Evolutionary conservation across 1,140 invertebrate species (phyloP), one percentile per base, ranked within the genome.

Genomic region (Aphelinus atriplicis): DNA sequence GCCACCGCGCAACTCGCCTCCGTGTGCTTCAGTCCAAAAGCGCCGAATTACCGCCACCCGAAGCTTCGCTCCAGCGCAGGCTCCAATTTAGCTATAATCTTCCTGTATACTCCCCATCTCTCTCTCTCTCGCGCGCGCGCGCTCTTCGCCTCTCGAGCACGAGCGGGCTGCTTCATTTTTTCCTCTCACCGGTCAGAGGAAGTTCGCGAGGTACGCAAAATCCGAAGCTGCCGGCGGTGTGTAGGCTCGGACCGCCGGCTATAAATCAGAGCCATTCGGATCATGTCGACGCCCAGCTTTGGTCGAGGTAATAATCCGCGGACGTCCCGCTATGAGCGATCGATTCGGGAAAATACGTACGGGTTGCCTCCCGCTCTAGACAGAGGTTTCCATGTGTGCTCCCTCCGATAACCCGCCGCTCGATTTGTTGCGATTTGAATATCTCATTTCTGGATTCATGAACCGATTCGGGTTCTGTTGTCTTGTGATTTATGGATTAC

Each of bases 11-110:
- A 26, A 26, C 26, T 26, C 26, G 26, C 26, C 26, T 26, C 78
- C 78, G 73, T 76, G 77, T 72, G 68, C 75, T 79, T 77, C 72
- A 71, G 78, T 67, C 70, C 75, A 56, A 63, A 10, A 50, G 75
- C 71, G 78, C 70, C 79, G 77, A 80, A 80, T 78, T 78, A 75
- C 68, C 70, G 74, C 71, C 75, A 50, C 74, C 75, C 66, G 77
- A 76, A 74, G 65, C 57, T 43, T 64, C 75, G 70, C 77, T 73
- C 73, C 72, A 26, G 51, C 69, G 26, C 78, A 78, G 78, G 75
- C 81, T 78, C 80, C 81, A 84, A 84, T 84, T 82, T 84, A 79
- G 75, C 80, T 82, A 83, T 81, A 83, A 78, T 83, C 78, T 50
- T 74, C 57, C 76, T 61, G 63, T 72, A 75, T 26, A 26, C 6